Conservation (phyloP, 2,888 invertebrate species). For the Aphelenchoides bicaudatus region DNA sequence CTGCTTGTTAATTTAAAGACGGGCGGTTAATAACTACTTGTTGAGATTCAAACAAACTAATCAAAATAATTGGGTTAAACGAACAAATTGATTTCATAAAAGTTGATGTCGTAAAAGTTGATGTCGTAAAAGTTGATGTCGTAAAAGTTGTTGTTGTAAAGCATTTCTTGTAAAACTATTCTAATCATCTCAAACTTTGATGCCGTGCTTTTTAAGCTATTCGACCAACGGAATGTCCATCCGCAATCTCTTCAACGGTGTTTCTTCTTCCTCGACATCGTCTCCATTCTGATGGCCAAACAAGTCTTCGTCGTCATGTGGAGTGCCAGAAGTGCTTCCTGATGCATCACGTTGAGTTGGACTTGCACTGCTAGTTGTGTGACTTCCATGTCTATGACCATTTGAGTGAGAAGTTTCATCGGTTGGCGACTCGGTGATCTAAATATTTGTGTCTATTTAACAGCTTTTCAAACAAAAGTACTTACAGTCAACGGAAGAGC, state of each 20-base stretch:
- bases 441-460: constrained; percentile 2
- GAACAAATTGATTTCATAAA: no score
- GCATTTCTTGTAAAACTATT: background rate
- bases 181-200: background rate
- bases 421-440: constrained; percentile 23
- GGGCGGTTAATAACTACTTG: no score
- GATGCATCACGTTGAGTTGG: constrained; percentile 3
- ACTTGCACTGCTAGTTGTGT: constrained; percentile 9
- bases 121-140: no score
- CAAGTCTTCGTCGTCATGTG: background rate
- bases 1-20: no score
- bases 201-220: no score
- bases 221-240: no score
- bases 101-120: no score
- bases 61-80: no score
- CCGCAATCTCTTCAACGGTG: no score
- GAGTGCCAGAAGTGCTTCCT: constrained; percentile 4
- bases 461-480: background rate
- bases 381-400: background rate
- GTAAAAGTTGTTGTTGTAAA: no score
- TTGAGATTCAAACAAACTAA: no score
- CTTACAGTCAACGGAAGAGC: constrained; percentile 35
- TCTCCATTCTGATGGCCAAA: background rate
- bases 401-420: constrained; percentile 13
- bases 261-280: background rate